Evolutionary conservation across 2,888 invertebrate genomes (phyloP).

Genomic region (Invenusta paracnida): DNA sequence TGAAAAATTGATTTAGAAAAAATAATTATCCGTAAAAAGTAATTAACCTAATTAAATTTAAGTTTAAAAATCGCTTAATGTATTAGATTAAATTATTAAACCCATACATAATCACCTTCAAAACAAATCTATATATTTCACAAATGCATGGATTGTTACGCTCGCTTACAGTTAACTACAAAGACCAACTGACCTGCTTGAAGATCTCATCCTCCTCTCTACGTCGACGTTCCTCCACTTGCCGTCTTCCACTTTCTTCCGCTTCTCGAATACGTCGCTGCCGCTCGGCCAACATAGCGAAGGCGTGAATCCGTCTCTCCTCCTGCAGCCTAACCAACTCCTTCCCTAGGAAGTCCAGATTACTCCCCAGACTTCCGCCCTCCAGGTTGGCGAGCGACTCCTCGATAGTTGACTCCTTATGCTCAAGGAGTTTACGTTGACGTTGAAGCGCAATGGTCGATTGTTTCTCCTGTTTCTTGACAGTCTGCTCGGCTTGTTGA

Average conservation of each 20-base stretch:
- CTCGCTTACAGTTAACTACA: no score
- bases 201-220: slow-evolving; percentile 62
- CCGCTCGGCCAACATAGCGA: slow-evolving; percentile 72
- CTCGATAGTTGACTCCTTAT: slow-evolving; percentile 61
- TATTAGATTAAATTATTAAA: neutral
- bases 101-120: no score
- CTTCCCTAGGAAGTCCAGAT: slow-evolving; percentile 72
- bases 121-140: no score
- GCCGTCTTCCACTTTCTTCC: slow-evolving; percentile 73
- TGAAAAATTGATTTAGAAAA: no score
- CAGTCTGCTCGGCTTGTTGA: slow-evolving; percentile 64
- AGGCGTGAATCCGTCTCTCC: slow-evolving; percentile 74
- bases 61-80: neutral
- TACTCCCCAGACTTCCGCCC: slow-evolving; percentile 70
- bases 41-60: neutral
- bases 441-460: slow-evolving; percentile 57
- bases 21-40: no score
- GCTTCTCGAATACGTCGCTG: slow-evolving; percentile 74
- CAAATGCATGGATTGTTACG: no score
- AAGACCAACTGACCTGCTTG: slow-evolving; percentile 3
- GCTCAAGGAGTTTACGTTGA: slow-evolving; percentile 56
- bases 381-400: slow-evolving; percentile 70
- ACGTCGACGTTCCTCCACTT: slow-evolving; percentile 71
- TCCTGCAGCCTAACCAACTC: slow-evolving; percentile 73
- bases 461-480: slow-evolving; percentile 56